Evolutionary conservation across 2,888 invertebrate genomes (phyloP), one percentile per base, ranked within the genome.

Genomic region (Caenorhabditis plicata): DNA sequence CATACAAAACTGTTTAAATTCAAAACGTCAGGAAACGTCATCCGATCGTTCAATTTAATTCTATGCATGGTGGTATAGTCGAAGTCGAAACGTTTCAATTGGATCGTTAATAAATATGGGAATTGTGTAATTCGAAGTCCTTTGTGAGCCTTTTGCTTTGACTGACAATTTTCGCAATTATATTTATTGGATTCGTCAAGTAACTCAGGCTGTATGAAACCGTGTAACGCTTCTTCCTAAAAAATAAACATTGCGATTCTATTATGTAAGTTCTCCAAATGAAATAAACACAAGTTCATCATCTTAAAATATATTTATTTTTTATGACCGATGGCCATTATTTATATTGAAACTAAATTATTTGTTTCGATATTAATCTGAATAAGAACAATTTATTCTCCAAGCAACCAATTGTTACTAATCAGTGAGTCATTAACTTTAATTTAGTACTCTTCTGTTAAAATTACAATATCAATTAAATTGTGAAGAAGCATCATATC

Each of bases 1-100:
- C n/a, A n/a, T n/a, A 90, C 84, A 75, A 90, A 88, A 32, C 87
- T 86, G 81, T 90, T 91, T 71, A 91, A 83, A 82, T 91, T 88
- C 41, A 91, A 83, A 15, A 86, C 85, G 81, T 90, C 88, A 3
- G 90, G 89, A 82, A 91, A 91, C 3, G 88, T 87, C 58, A 91
- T 88, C 82, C 90, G 88, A 83, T 91, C 90, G 81, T 91, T 91
- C 36, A 92, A 84, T 82, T 92, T 92, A 66, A 91, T 89, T 66
- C 91, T 85, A 80, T 90, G 88, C 85, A 89, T 87, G 5, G 89
- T 89, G 70, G 85, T 86, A 79, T 90, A 90, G 82, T 92, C 91
- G 81, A 91, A 92, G 83, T 91, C 91, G 81, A 92, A 92, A 57
- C 92, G 86, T 81, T 91, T 92, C 74, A 92, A 84, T 81, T 91